phyloP scores from a whole-genome alignment of 2,888 invertebrate genomes.

The Ochropacha duplaris region DNA sequence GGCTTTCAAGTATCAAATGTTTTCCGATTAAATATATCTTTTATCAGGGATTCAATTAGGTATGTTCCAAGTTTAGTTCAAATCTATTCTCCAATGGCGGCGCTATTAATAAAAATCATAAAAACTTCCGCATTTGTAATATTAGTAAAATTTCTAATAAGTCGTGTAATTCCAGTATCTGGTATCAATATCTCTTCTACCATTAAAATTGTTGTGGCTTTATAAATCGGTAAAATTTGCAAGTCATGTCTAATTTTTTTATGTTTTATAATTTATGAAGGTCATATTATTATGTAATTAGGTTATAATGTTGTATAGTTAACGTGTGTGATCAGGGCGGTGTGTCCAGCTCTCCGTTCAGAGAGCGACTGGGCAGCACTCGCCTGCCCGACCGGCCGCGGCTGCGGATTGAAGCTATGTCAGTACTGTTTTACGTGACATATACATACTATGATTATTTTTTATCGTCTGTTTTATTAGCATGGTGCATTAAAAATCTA shows the following conservation, averaged over 20 bases:
- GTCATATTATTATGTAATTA: background rate
- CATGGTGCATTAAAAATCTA: background rate
- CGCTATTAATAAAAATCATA: too few relatives aligned
- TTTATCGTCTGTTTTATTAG: background rate
- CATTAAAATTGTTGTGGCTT: too few relatives aligned
- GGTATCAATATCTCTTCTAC: too few relatives aligned
- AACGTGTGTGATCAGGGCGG: conserved; percentile 76
- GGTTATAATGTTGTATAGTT: conserved; percentile 26
- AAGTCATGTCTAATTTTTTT: background rate
- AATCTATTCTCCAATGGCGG: too few relatives aligned
- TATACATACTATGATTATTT: conserved; percentile 9
- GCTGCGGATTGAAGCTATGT: conserved; percentile 89
- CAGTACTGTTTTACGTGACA: conserved; percentile 55
- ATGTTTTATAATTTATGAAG: background rate
- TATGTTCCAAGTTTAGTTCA: too few relatives aligned
- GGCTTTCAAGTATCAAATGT: too few relatives aligned
- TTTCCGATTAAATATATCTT: too few relatives aligned
- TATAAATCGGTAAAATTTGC: background rate
- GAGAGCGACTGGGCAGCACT: conserved; percentile 95
- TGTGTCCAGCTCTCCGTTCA: conserved; percentile 90
- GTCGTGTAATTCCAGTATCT: background rate
- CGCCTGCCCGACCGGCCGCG: conserved; percentile 93
- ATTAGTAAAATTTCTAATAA: conserved; percentile 1
- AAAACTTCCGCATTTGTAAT: too few relatives aligned
- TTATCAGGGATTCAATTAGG: too few relatives aligned